Percentiles rank a stretch among this genome's conserved stretches.
Conservation (phyloP, 1,140 invertebrate genomes). For the Chironomus tepperi region DNA sequence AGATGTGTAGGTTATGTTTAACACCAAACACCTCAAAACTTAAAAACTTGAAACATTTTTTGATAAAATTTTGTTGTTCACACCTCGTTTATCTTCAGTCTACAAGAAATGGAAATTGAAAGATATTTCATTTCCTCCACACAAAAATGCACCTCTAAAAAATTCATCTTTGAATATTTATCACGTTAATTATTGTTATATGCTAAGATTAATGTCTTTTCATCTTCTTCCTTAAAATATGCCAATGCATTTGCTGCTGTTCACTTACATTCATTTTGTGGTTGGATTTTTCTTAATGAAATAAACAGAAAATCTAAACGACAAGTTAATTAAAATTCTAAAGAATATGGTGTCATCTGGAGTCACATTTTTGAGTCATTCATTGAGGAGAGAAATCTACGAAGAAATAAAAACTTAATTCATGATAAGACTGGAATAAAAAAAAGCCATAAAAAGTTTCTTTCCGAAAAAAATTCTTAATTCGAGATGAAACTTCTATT, state of each 20-base stretch:
- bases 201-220: neutral
- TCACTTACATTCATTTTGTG: neutral
- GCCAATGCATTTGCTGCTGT: neutral
- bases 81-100: too few species aligned
- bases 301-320: neutral
- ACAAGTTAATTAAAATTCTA: slow-evolving; percentile 22
- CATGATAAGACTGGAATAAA: neutral
- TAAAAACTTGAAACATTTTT: too few species aligned
- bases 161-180: too few species aligned
- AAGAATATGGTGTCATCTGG: slow-evolving; percentile 22
- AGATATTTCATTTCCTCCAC: too few species aligned
- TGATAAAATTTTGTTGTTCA: too few species aligned
- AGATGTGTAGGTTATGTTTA: too few species aligned
- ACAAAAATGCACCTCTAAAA: too few species aligned
- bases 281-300: too few species aligned
- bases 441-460: neutral
- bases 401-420: neutral
- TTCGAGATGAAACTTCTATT: neutral
- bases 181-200: neutral
- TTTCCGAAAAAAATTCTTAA: neutral
- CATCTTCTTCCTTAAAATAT: neutral
- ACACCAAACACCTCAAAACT: too few species aligned
- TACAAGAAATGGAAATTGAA: too few species aligned
- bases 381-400: neutral
- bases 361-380: neutral